phyloP scores from a whole-genome alignment of 2,888 invertebrate genomes.

The Pteria penguin region DNA sequence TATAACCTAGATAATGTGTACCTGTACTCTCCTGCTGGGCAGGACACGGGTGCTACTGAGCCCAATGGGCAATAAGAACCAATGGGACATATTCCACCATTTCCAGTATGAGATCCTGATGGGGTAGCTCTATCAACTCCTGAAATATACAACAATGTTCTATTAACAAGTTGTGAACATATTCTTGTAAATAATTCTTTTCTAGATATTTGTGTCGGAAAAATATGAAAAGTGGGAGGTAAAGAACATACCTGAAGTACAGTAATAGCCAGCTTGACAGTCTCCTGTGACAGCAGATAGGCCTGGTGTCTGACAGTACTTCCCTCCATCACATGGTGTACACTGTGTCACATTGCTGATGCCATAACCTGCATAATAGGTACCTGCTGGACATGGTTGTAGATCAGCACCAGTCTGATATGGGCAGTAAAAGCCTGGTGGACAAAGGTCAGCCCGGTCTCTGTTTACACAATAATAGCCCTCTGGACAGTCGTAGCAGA shows the following conservation, averaged over 20 bases:
- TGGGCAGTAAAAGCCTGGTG: slow-evolving; percentile 75
- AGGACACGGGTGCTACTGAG: slow-evolving; percentile 66
- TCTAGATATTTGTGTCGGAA: too few relatives aligned
- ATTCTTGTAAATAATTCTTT: too few relatives aligned
- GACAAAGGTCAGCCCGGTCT: slow-evolving; percentile 74
- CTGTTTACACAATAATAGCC: slow-evolving; percentile 75
- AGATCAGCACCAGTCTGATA: slow-evolving; percentile 74
- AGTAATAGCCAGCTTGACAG: slow-evolving; percentile 76
- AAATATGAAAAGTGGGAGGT: too few relatives aligned
- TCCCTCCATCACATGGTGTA: slow-evolving; percentile 76
- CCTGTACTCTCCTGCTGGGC: slow-evolving; percentile 75
- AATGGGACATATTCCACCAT: slow-evolving; percentile 72
- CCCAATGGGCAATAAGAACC: slow-evolving; percentile 75
- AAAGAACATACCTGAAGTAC: slow-evolving; percentile 63
- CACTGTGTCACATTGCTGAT: slow-evolving; percentile 68
- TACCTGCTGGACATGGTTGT: slow-evolving; percentile 76
- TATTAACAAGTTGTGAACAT: too few relatives aligned
- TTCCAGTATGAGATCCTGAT: slow-evolving; percentile 70
- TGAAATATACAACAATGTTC: too few relatives aligned
- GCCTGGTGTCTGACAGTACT: slow-evolving; percentile 71
- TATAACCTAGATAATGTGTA: slow-evolving; percentile 44
- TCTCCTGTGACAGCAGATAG: slow-evolving; percentile 62
- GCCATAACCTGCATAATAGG: slow-evolving; percentile 71
- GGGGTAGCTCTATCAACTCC: slow-evolving; percentile 75
- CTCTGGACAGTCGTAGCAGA: slow-evolving; percentile 75